These are phyloP conservation scores for Iguana delicatissima DNA, from an alignment of 2,797 vertebrate genomes.

Conservation along the genomic window DNA sequence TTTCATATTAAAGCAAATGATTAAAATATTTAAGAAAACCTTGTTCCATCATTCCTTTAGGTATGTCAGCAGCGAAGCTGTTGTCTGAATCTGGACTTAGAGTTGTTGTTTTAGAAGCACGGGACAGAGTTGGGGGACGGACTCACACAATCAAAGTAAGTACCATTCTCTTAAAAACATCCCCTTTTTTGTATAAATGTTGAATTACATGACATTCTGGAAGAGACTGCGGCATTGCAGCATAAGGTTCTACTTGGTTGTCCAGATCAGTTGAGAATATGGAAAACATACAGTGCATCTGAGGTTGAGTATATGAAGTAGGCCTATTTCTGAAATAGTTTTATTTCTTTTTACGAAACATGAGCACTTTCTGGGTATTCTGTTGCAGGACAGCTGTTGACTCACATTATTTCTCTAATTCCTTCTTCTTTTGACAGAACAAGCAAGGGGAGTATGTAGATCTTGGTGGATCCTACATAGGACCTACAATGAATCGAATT, in stretches of 20 bases:
- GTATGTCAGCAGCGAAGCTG: slow-evolving; percentile 84
- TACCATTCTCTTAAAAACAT: slow-evolving; percentile 20
- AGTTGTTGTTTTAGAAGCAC: slow-evolving; percentile 84
- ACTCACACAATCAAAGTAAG: slow-evolving; percentile 84
- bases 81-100: slow-evolving; percentile 78
- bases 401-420: slow-evolving; percentile 43
- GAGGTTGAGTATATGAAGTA: background rate
- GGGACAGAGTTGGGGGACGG: slow-evolving; percentile 85
- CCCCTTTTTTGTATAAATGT: accelerated
- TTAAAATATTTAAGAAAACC: background rate
- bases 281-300: background rate
- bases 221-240: background rate
- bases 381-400: background rate
- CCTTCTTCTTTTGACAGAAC: slow-evolving; percentile 73
- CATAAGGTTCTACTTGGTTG: no score
- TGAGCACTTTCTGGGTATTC: background rate
- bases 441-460: slow-evolving; percentile 80
- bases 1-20: no score
- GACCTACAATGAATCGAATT: slow-evolving; percentile 84
- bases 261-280: no score
- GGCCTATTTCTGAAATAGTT: background rate
- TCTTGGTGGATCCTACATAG: slow-evolving; percentile 84
- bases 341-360: background rate
- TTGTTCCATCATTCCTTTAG: slow-evolving; percentile 65
- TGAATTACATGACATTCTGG: background rate